These are phyloP conservation scores for Palloptera scutellata DNA, from an alignment of 2,888 invertebrate genomes.

Conservation along the genomic window DNA sequence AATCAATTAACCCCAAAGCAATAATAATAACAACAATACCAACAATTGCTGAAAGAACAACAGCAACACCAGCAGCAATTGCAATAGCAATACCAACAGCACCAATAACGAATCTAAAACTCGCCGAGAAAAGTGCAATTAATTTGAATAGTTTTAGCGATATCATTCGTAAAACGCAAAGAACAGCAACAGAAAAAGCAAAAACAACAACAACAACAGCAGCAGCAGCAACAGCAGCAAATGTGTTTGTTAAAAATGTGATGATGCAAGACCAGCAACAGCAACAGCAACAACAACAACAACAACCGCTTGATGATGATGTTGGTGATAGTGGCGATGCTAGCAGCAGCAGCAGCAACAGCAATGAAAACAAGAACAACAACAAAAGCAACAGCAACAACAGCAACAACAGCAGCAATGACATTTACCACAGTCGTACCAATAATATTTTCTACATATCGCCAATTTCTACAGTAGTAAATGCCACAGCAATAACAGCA, in stretches of 20 bases:
- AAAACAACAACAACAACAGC: conserved; percentile 11
- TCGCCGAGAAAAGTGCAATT: conserved; percentile 46
- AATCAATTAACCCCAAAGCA: too few species aligned
- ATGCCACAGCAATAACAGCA: conserved; percentile 36
- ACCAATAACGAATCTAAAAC: conserved; percentile 35
- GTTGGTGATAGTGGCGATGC: conserved; percentile 23
- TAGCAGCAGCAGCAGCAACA: conserved; percentile 37
- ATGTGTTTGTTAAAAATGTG: not conserved
- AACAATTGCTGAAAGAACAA: conserved; percentile 36
- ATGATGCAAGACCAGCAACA: not conserved
- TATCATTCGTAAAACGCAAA: conserved; percentile 58
- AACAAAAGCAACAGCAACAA: conserved; percentile 35
- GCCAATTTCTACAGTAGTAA: not conserved
- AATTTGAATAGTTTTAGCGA: conserved; percentile 49
- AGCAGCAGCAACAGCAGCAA: conserved; percentile 11
- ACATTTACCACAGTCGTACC: too few species aligned
- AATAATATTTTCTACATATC: conserved; percentile 7
- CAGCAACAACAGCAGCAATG: conserved; percentile 33
- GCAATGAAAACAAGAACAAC: conserved; percentile 34
- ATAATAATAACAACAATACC: conserved; percentile 26
- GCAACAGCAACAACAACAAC: not conserved
- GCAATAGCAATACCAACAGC: conserved; percentile 27
- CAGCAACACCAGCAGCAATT: conserved; percentile 37
- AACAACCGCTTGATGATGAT: conserved; percentile 7
- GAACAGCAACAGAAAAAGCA: conserved; percentile 29